A percentile compares a stretch with the other conserved stretches of the same genome.
Conservation (phyloP, 2,888 invertebrate species). For the Geophilus truncorum region DNA sequence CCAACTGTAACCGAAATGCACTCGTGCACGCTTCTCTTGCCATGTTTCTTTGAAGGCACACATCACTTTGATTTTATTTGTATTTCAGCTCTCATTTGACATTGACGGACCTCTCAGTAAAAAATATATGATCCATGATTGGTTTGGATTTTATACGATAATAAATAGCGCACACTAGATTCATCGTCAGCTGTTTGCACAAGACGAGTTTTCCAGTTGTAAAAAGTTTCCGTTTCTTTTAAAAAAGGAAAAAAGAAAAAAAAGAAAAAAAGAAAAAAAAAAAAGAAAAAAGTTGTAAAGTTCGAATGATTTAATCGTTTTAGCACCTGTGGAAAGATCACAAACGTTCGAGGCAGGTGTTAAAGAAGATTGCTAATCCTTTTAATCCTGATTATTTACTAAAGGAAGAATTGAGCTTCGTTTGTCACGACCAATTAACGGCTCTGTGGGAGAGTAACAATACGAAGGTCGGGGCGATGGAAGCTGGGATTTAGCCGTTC, state of each 20-base stretch:
- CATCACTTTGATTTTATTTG: slow-evolving; percentile 22
- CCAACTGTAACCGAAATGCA: slow-evolving; percentile 27
- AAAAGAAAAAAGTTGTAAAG: background rate
- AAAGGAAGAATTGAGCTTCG: background rate
- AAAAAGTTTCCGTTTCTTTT: too few species aligned
- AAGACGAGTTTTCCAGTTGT: background rate
- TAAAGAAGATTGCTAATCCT: background rate
- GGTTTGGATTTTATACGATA: background rate
- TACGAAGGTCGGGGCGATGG: background rate
- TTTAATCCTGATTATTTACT: background rate
- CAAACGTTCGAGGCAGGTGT: background rate
- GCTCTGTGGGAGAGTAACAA: background rate
- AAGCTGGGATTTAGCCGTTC: background rate
- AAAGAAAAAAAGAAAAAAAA: too few species aligned
- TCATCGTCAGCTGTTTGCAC: background rate
- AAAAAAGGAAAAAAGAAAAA: background rate
- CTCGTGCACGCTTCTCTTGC: slow-evolving; percentile 27
- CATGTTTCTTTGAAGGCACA: slow-evolving; percentile 24
- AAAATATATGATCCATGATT: background rate
- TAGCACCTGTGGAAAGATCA: slow-evolving; percentile 11
- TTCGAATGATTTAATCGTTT: background rate
- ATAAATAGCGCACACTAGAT: background rate
- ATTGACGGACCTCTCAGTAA: background rate
- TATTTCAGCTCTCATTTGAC: slow-evolving; percentile 13
- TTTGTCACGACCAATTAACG: slow-evolving; percentile 25